These are phyloP conservation scores for Parnassius mnemosyne DNA, from an alignment of 2,888 invertebrate genomes.

Conservation along the genomic window DNA sequence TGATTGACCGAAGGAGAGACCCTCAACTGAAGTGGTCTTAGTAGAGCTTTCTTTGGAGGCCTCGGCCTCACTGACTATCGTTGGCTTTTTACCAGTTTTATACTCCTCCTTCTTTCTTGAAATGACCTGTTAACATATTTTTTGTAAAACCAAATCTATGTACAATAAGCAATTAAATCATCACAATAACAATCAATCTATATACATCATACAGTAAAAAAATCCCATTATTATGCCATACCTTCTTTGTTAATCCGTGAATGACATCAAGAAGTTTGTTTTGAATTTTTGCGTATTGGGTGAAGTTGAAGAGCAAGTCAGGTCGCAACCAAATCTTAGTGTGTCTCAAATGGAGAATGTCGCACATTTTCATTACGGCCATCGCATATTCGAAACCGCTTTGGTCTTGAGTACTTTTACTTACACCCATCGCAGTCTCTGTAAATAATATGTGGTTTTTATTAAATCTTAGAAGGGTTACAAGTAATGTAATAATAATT, in stretches of 20 bases:
- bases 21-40: conserved; percentile 78
- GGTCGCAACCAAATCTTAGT: conserved; percentile 89
- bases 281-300: conserved; percentile 87
- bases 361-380: conserved; percentile 95
- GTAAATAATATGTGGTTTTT: conserved; percentile 33
- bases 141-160: no score
- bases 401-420: conserved; percentile 89
- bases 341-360: conserved; percentile 90
- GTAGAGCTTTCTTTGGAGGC: conserved; percentile 37
- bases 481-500: no score
- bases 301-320: conserved; percentile 88
- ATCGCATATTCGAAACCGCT: conserved; percentile 92
- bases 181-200: no score
- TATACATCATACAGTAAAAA: no score
- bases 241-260: conserved; percentile 90
- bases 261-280: conserved; percentile 87
- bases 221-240: conserved; percentile 41
- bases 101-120: conserved; percentile 88
- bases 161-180: no score
- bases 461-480: no score
- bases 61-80: conserved; percentile 44
- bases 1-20: conserved; percentile 86
- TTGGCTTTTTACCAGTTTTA: conserved; percentile 81
- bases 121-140: conserved; percentile 71
- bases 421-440: conserved; percentile 95